Base-by-base conservation (phyloP, 2,888 invertebrate species). In the Chrysina gloriosa region DNA sequence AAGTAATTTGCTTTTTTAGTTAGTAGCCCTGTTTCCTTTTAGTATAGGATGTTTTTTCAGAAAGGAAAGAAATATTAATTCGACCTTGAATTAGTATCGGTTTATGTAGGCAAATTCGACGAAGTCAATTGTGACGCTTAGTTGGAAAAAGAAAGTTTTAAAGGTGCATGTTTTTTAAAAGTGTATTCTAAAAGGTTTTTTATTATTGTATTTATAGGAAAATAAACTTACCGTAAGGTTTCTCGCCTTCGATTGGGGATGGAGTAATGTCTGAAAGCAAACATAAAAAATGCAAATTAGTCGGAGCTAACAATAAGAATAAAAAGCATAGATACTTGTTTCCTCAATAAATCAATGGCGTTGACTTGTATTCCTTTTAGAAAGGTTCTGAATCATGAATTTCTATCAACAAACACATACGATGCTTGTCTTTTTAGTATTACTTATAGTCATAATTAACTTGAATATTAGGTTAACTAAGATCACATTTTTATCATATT, bases 221-320 rank as follows among this genome's bases (percentile, higher is more conserved):
- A 19, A 31, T 68, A 67, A 71, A 78, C 81, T 82, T 77, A 81
- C 83, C 82, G 69, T 81, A 82, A 75, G 82, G 78, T 74, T 79
- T 78, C 69, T 82, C 78, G 68, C 76, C 75, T 66, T 74, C 71
- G 47, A 76, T 77, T 11, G 81, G 80, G 14, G 81, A 79, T 58
- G 79, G 77, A 25, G 78, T 75, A 31, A 80, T 75, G 71, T 81
- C 83, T 82, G 81, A 50, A 82, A 82, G 68, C 72, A 72, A 73
- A 73, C 71, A 74, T 69, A 58, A 63, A 70, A 45, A 29, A 42
- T 14, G 14, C 9, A 21, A 52, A 34, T 11, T 11, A 36, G 36
- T 14, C 6, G 19, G 67, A 23, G 47, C 45, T 34, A 36, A n/a
- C 21, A 67, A 69, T n/a, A 16, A 36, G 36, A n/a, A 48, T 36